These are phyloP conservation scores for Crotophaga sulcirostris DNA, from an alignment of 2,113 vertebrate species.

Conservation along the genomic window DNA sequence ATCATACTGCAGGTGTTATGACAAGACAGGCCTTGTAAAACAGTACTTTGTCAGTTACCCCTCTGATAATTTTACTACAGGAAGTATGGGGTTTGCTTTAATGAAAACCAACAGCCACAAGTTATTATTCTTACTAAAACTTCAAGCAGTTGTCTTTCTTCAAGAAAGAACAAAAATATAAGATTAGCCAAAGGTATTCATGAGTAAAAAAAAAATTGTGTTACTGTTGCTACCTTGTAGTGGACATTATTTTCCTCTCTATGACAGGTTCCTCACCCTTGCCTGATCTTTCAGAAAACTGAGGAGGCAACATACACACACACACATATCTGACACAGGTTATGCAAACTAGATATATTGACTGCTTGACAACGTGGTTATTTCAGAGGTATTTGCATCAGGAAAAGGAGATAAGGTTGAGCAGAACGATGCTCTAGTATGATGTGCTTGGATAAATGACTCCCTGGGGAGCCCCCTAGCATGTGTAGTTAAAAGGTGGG, in stretches of 20 bases:
- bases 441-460: background rate
- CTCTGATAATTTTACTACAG: background rate
- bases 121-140: background rate
- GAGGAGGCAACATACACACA: background rate
- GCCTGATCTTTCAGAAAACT: background rate
- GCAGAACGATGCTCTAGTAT: fast-evolving
- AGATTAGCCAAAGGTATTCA: background rate
- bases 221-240: background rate
- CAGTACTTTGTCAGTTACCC: background rate
- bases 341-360: background rate
- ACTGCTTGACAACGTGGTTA: background rate
- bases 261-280: background rate
- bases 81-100: background rate
- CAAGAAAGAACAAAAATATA: background rate
- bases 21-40: background rate
- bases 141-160: background rate
- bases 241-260: background rate
- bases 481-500: fast-evolving
- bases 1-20: background rate
- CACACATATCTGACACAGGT: background rate
- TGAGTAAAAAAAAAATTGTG: fast-evolving
- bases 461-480: background rate
- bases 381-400: background rate
- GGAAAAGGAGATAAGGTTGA: background rate
- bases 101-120: background rate